These are phyloP conservation scores for Actinemys pallida DNA, from an alignment of 2,113 vertebrate species.

Conservation along the genomic window DNA sequence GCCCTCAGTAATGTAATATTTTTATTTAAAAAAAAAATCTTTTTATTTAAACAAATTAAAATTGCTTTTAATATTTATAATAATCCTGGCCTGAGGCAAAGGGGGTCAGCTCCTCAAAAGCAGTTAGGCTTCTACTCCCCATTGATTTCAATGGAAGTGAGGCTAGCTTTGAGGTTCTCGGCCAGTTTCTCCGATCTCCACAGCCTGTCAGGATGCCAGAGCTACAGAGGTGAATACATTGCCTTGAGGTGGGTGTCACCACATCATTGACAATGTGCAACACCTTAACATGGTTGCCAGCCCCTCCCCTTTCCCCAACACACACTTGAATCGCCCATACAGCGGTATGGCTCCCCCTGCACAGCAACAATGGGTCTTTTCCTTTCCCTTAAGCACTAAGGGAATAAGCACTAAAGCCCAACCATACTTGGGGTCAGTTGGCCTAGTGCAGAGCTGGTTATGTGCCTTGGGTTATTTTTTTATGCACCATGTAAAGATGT, in stretches of 20 bases:
- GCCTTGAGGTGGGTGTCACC: not conserved
- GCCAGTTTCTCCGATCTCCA: not conserved
- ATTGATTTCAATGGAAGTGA: too few species aligned
- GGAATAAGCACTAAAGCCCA: not conserved
- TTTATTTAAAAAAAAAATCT: too few species aligned
- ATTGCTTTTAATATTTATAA: not conserved
- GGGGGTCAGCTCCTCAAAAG: too few species aligned
- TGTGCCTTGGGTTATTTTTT: not conserved
- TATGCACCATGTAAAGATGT: not conserved
- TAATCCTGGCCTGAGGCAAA: not conserved
- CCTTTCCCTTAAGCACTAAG: not conserved
- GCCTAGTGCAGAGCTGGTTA: not conserved
- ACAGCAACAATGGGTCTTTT: not conserved
- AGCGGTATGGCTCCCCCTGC: not conserved
- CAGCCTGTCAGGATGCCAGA: not conserved
- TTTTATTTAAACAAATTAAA: not conserved
- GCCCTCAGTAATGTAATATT: not conserved
- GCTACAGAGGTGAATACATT: not conserved
- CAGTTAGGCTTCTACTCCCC: too few species aligned
- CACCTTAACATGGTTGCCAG: too few species aligned
- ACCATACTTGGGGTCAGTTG: not conserved
- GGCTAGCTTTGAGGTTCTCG: too few species aligned
- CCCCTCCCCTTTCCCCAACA: not conserved
- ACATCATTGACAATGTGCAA: not conserved
- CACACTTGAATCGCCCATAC: not conserved